Conservation (phyloP, 2,113 vertebrate species). For the Sinocyclocheilus anshuiensis region DNA sequence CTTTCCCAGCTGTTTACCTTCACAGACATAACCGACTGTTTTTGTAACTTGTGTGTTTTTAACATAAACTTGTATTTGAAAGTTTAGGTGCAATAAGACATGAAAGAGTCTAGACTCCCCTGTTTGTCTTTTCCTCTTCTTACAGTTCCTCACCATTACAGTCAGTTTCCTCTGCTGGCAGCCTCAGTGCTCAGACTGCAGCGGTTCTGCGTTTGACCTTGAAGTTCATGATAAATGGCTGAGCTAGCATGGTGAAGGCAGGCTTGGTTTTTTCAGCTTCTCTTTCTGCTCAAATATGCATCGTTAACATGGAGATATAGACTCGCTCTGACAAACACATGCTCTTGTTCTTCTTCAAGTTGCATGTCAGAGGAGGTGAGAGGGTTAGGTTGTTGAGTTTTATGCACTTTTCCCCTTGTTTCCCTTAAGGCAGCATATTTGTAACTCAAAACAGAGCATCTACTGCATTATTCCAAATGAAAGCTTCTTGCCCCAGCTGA, state of each 20-base stretch:
- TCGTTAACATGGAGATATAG: constrained; percentile 37
- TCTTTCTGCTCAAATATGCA: constrained; percentile 56
- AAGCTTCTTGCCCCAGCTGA: neutral
- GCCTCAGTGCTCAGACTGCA: neutral
- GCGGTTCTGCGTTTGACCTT: constrained; percentile 42
- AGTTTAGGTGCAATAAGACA: no score
- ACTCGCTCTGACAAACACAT: constrained; percentile 42
- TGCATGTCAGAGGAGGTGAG: constrained; percentile 50
- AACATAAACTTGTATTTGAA: no score
- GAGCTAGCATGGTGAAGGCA: constrained; percentile 51
- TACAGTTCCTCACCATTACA: neutral
- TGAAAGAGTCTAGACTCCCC: neutral
- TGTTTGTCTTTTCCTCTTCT: neutral
- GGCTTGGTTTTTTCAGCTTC: constrained; percentile 43
- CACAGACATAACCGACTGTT: no score
- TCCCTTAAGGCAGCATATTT: constrained; percentile 53
- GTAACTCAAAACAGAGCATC: constrained; percentile 44
- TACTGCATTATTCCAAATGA: neutral
- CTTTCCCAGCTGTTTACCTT: no score
- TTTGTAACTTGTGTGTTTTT: no score
- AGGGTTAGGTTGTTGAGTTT: constrained; percentile 18
- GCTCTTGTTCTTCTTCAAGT: constrained; percentile 49
- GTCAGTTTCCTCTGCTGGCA: constrained; percentile 1
- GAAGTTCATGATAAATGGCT: constrained; percentile 61
- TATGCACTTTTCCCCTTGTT: constrained; percentile 53